Conservation (phyloP, 2,888 invertebrate species). For the Drosophila meridionalis region DNA sequence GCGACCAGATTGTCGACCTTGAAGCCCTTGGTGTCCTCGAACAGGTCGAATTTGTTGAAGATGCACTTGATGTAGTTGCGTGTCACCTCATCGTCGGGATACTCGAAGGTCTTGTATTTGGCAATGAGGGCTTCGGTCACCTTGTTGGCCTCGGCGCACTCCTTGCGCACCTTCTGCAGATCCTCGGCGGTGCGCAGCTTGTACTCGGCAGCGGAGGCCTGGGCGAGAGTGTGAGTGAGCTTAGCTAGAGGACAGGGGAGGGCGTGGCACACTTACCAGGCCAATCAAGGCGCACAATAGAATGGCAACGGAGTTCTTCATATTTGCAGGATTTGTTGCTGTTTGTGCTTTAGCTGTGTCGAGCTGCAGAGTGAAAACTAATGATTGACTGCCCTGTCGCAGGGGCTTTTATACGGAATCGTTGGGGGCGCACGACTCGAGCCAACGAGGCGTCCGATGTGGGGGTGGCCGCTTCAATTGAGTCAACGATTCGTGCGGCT, state of each 20-base stretch:
- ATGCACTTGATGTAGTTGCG: conserved; percentile 84
- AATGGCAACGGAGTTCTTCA: conserved; percentile 82
- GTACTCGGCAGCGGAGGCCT: conserved; percentile 82
- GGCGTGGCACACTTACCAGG: conserved; percentile 82
- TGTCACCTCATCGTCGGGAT: conserved; percentile 84
- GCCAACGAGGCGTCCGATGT: not conserved
- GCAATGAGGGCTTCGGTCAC: conserved; percentile 82
- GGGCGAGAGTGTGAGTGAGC: not conserved
- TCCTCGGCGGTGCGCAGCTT: conserved; percentile 83
- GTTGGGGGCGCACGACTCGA: conserved; percentile 12
- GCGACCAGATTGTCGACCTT: conserved; percentile 83
- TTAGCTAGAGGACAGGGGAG: conserved; percentile 23
- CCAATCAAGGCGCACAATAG: conserved; percentile 82
- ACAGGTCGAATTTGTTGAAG: conserved; percentile 84
- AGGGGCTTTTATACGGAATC: conserved; percentile 64
- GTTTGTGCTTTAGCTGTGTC: conserved; percentile 23
- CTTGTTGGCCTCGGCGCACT: conserved; percentile 82
- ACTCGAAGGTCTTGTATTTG: conserved; percentile 84
- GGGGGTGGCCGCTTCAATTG: conserved; percentile 57
- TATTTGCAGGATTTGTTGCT: conserved; percentile 55
- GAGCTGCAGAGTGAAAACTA: conserved; percentile 59
- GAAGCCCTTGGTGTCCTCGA: conserved; percentile 83
- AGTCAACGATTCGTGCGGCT: conserved; percentile 43
- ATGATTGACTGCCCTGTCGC: conserved; percentile 35
- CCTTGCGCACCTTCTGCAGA: conserved; percentile 82